phyloP scores from a whole-genome alignment of 2,888 invertebrate genomes.

The Linnaemya tessellans region DNA sequence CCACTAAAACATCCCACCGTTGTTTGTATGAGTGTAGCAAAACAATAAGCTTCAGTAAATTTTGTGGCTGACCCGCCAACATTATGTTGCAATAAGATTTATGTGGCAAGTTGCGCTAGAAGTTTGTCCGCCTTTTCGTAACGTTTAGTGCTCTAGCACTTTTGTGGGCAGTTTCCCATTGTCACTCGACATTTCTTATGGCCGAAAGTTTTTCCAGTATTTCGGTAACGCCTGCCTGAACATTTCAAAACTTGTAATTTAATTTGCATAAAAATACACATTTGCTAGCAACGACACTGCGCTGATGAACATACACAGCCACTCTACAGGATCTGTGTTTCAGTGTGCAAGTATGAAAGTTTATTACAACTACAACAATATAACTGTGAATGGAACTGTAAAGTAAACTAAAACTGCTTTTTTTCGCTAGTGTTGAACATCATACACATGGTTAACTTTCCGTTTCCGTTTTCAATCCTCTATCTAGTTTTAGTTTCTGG shows the following conservation, averaged over 20 bases:
- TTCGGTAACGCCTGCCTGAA: constrained; percentile 61
- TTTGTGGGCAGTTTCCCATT: constrained; percentile 72
- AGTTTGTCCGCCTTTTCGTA: constrained; percentile 70
- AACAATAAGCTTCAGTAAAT: constrained; percentile 68
- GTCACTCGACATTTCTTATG: constrained; percentile 74
- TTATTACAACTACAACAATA: constrained; percentile 35
- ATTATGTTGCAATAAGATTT: constrained; percentile 81
- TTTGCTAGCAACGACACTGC: constrained; percentile 38
- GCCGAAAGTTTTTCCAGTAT: constrained; percentile 57
- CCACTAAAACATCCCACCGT: constrained; percentile 42
- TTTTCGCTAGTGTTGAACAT: constrained; percentile 59
- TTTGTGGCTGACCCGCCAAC: constrained; percentile 80
- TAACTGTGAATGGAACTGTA: constrained; percentile 30
- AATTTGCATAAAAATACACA: constrained; percentile 73
- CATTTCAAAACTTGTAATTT: constrained; percentile 62
- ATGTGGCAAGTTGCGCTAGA: constrained; percentile 74
- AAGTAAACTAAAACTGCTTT: constrained; percentile 35
- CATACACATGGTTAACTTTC: constrained; percentile 67
- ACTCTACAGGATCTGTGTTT: constrained; percentile 10
- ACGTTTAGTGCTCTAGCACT: constrained; percentile 71
- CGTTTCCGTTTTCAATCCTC: constrained; percentile 48
- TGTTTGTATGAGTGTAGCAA: constrained; percentile 34
- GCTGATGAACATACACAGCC: neutral
- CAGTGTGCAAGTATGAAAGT: constrained; percentile 50
- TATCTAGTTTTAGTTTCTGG: constrained; percentile 45